These are phyloP conservation scores for Neuroterus valhalla DNA, from an alignment of 1,140 invertebrate genomes.

Conservation along the genomic window DNA sequence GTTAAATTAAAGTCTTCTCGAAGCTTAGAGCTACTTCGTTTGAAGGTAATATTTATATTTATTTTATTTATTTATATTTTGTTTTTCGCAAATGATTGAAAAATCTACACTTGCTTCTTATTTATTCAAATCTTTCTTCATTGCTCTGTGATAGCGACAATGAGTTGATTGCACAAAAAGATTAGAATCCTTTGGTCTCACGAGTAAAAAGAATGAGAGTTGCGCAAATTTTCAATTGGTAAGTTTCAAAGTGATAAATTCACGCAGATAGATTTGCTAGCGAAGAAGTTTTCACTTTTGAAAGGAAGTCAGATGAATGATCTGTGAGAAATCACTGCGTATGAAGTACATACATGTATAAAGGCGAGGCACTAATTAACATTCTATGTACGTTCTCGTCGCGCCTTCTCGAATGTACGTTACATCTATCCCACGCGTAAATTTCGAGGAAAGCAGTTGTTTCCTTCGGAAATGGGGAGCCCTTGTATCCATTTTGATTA, in stretches of 20 bases:
- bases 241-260: slow-evolving; percentile 5
- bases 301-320: slow-evolving; percentile 29
- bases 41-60: too few species aligned
- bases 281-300: slow-evolving; percentile 22
- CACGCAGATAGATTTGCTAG: neutral
- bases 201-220: neutral
- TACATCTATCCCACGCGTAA: slow-evolving; percentile 35
- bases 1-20: too few species aligned
- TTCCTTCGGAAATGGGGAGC: slow-evolving; percentile 12
- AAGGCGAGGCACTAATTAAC: slow-evolving; percentile 62
- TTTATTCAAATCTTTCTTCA: too few species aligned
- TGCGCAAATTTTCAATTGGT: neutral
- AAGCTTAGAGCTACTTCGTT: too few species aligned
- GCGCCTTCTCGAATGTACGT: slow-evolving; percentile 42
- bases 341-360: slow-evolving; percentile 32
- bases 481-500: slow-evolving; percentile 26
- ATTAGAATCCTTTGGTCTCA: neutral
- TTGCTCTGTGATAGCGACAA: too few species aligned
- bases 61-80: too few species aligned
- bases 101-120: too few species aligned
- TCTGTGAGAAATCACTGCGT: slow-evolving; percentile 28
- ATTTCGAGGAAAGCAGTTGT: slow-evolving; percentile 31
- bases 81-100: too few species aligned
- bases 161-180: too few species aligned
- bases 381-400: slow-evolving; percentile 60